These are phyloP conservation scores for Montipora cactus DNA, from an alignment of 64 coral and sea anemone species.

Conservation along the genomic window DNA sequence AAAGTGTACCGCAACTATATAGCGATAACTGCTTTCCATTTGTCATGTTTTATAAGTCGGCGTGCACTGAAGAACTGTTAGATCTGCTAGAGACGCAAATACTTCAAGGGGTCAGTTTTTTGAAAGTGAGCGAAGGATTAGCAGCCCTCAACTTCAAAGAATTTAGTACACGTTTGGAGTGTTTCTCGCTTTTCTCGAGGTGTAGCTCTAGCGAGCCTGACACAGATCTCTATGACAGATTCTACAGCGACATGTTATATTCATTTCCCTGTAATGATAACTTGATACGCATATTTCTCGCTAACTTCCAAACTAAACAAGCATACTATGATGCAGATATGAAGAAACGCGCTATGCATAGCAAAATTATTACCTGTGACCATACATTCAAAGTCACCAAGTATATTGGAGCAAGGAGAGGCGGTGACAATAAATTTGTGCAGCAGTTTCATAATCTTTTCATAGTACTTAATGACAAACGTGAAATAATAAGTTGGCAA, in stretches of 20 bases:
- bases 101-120: conserved; percentile 34
- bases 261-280: conserved; percentile 71
- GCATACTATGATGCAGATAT: conserved; percentile 27
- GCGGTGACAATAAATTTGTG: conserved; percentile 48
- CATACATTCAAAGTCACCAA: conserved; percentile 80
- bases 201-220: neutral
- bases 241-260: conserved; percentile 48
- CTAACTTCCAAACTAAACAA: conserved; percentile 41
- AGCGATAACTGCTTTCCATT: conserved; percentile 1
- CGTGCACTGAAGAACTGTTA: neutral
- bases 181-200: neutral
- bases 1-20: conserved; percentile 31
- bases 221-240: conserved; percentile 12
- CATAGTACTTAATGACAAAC: conserved; percentile 64
- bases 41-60: conserved; percentile 7
- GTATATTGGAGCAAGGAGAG: conserved; percentile 67
- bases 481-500: conserved; percentile 53
- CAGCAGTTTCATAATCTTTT: conserved; percentile 80
- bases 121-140: conserved; percentile 35
- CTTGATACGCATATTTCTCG: conserved; percentile 69
- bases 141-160: conserved; percentile 60
- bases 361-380: conserved; percentile 64
- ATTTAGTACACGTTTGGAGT: conserved; percentile 11
- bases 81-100: conserved; percentile 25
- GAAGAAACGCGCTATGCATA: neutral